Percentiles rank a stretch among this genome's conserved stretches.
phyloP scores from a whole-genome alignment of 2,113 vertebrate genomes.

The Himantopus leucocephalus region DNA sequence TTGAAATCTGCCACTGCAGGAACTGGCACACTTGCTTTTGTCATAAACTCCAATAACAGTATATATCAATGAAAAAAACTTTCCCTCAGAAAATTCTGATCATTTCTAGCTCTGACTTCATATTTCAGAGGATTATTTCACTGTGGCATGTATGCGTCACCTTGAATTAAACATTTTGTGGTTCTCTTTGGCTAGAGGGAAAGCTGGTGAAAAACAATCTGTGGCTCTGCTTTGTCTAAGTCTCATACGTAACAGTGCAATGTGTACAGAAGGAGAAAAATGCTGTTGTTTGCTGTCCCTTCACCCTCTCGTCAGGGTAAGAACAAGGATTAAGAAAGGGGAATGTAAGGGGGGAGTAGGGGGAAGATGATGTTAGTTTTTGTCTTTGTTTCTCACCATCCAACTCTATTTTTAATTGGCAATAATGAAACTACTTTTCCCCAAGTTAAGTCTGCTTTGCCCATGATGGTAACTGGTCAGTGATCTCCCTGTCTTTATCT shows the following conservation, averaged over 20 bases:
- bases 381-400: not conserved
- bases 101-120: not conserved
- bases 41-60: not conserved
- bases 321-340: not conserved
- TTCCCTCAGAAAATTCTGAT: not conserved
- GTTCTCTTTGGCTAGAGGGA: not conserved
- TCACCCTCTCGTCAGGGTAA: not conserved
- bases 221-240: not conserved
- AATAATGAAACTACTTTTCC: not conserved
- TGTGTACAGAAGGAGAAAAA: not conserved
- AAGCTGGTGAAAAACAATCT: not conserved
- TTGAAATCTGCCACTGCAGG: not conserved
- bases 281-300: not conserved
- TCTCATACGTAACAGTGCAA: not conserved
- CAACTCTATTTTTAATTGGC: not conserved
- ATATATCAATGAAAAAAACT: not conserved
- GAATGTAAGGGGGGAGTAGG: not conserved
- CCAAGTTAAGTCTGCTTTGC: not conserved
- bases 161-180: not conserved
- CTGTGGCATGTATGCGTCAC: accelerated
- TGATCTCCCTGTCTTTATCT: not conserved
- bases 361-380: not conserved
- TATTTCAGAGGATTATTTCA: not conserved
- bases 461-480: not conserved
- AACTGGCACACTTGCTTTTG: not conserved